Evolutionary conservation across 1,140 invertebrate species (phyloP).

Genomic region (Polypedilum pembai): DNA sequence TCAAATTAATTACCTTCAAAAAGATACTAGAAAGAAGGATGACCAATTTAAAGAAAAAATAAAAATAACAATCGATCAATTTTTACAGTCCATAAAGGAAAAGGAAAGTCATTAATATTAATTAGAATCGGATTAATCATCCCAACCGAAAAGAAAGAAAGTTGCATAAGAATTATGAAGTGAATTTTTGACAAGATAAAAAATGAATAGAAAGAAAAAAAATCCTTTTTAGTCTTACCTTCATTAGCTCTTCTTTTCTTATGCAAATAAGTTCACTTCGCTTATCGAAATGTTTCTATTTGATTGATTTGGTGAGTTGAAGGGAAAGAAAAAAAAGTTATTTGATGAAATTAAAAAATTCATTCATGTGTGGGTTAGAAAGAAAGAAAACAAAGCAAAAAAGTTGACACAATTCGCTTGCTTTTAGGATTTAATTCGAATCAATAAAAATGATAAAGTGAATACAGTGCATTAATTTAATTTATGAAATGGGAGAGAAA

Average conservation of each 20-base stretch:
- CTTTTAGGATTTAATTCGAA: not conserved
- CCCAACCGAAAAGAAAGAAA: not conserved
- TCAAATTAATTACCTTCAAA: not conserved
- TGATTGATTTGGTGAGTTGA: constrained; percentile 2
- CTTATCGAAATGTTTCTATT: constrained; percentile 19
- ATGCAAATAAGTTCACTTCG: constrained; percentile 8
- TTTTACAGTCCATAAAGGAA: not conserved
- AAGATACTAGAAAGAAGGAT: not conserved
- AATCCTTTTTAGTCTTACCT: constrained; percentile 20
- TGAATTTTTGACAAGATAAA: constrained; percentile 23
- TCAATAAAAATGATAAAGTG: constrained; percentile 1
- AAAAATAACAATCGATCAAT: constrained; percentile 13
- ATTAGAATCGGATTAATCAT: constrained; percentile 18
- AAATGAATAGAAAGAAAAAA: constrained; percentile 12
- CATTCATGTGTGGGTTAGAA: constrained; percentile 13
- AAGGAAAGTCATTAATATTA: constrained; percentile 7
- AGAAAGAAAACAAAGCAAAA: not conserved
- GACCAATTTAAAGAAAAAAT: not conserved
- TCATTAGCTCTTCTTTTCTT: not conserved
- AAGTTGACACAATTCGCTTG: not conserved
- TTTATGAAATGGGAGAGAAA: not conserved
- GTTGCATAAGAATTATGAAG: not conserved
- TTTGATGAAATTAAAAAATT: constrained; percentile 25
- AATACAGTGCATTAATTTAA: not conserved
- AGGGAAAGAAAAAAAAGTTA: constrained; percentile 20